These are phyloP conservation scores for Cryptus armator DNA, from an alignment of 2,888 invertebrate species.

Conservation along the genomic window DNA sequence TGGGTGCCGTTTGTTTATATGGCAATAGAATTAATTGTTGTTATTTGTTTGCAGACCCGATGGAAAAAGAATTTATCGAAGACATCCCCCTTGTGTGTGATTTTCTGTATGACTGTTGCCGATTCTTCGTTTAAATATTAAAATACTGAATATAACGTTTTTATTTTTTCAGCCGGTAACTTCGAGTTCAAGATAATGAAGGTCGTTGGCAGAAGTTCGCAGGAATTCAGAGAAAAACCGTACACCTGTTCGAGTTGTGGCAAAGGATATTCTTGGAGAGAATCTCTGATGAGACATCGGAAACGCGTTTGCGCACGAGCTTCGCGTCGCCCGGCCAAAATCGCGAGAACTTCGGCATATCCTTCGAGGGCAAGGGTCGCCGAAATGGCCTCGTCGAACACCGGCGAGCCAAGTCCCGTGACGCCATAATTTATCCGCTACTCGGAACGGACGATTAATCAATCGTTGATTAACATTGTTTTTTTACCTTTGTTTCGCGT, in stretches of 20 bases:
- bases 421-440: background rate
- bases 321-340: background rate
- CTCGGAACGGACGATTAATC: background rate
- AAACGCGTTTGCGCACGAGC: background rate
- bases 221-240: background rate
- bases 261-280: background rate
- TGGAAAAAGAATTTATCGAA: background rate
- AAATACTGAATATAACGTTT: background rate
- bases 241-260: constrained; percentile 2
- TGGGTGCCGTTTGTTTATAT: background rate
- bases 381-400: background rate
- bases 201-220: constrained; percentile 10
- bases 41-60: constrained; percentile 17
- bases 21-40: background rate
- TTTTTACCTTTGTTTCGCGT: background rate
- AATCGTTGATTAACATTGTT: background rate
- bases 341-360: background rate
- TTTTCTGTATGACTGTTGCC: background rate
- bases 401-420: background rate
- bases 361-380: background rate
- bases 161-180: constrained; percentile 50
- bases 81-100: background rate
- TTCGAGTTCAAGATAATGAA: constrained; percentile 19
- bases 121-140: background rate
- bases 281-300: background rate